Evolutionary conservation across 2,113 vertebrate genomes (phyloP).

Genomic region (Tragelaphus scriptus): DNA sequence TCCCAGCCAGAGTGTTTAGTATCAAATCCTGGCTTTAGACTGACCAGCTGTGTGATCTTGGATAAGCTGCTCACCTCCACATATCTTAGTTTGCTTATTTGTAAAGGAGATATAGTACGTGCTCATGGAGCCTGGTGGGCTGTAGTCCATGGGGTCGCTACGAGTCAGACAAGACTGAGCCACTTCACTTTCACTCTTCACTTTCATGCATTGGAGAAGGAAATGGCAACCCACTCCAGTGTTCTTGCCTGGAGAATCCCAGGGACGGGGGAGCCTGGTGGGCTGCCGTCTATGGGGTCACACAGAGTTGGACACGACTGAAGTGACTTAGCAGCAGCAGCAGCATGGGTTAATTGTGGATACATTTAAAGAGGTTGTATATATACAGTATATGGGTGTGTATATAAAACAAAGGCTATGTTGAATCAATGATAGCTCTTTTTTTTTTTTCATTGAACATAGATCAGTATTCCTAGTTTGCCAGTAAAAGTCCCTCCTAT

Average conservation of each 20-base stretch:
- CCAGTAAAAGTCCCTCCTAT: not conserved
- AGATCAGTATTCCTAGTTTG: not conserved
- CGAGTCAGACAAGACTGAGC: too few relatives aligned
- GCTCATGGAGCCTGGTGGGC: not conserved
- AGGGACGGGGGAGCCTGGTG: too few relatives aligned
- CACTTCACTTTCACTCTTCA: too few relatives aligned
- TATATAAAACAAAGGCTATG: not conserved
- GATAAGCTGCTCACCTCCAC: not conserved
- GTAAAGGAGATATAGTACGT: not conserved
- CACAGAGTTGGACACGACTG: too few relatives aligned
- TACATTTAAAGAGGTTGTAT: not conserved
- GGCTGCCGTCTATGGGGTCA: too few relatives aligned
- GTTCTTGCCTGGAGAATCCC: too few relatives aligned
- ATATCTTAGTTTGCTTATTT: not conserved
- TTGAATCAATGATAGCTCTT: not conserved
- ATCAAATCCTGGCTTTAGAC: not conserved
- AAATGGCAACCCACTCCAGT: too few relatives aligned
- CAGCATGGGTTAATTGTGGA: not conserved
- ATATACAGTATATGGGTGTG: not conserved
- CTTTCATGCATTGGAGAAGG: too few relatives aligned
- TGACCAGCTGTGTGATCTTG: not conserved
- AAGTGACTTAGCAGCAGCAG: too few relatives aligned
- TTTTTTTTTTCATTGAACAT: not conserved
- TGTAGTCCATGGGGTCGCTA: too few relatives aligned
- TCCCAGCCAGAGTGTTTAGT: not conserved